Evolutionary conservation across 92 coral and sea anemone genomes (phyloP).

Genomic region (Porites rus): DNA sequence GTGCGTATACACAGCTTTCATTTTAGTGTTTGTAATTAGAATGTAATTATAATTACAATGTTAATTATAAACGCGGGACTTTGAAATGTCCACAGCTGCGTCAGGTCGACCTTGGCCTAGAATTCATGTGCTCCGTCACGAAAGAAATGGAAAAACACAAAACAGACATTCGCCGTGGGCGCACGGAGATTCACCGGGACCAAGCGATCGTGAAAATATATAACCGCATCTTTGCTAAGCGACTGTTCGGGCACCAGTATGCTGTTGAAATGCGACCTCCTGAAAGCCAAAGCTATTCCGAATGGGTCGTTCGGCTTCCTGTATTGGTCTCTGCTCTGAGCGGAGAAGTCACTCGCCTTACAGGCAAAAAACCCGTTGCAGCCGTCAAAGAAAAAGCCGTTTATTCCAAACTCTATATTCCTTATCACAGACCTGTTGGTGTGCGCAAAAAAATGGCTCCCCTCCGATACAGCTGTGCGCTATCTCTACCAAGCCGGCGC

Average conservation of each 20-base stretch:
- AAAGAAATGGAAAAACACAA: background rate
- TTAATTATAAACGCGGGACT: too few relatives aligned
- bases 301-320: background rate
- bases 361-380: background rate
- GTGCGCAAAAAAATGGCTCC: background rate
- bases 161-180: background rate
- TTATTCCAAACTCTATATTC: background rate
- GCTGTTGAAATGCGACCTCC: background rate
- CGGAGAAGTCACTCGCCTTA: background rate
- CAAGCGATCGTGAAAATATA: background rate
- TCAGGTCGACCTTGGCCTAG: constrained; percentile 36
- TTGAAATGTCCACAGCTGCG: too few relatives aligned
- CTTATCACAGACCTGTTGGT: background rate
- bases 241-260: background rate
- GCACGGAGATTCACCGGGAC: background rate
- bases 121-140: constrained; percentile 5
- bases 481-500: background rate
- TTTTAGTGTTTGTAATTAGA: too few relatives aligned
- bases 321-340: background rate
- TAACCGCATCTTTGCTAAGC: background rate
- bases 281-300: background rate
- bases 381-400: background rate
- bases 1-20: too few relatives aligned
- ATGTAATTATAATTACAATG: too few relatives aligned
- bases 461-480: background rate